phyloP scores from a whole-genome alignment of 2,888 invertebrate species.

The Dexiosoma caninum region DNA sequence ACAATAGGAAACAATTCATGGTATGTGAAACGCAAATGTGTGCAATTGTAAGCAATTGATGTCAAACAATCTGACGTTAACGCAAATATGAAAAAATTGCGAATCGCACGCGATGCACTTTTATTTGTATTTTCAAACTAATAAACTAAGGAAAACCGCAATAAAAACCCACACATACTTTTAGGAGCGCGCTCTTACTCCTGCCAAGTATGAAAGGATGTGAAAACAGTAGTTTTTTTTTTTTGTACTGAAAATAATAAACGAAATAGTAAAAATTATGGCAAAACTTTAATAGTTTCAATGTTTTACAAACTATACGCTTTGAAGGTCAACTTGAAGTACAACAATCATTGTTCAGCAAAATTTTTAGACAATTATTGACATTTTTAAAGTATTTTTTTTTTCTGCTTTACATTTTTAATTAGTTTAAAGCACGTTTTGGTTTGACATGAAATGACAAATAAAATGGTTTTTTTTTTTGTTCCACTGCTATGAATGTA shows the following conservation, averaged over 20 bases:
- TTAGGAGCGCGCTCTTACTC: constrained; percentile 11
- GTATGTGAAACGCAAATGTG: constrained; percentile 54
- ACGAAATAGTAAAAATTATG: constrained; percentile 35
- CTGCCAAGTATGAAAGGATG: background rate
- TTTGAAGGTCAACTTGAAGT: constrained; percentile 45
- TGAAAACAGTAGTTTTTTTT: background rate
- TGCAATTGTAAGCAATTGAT: constrained; percentile 62
- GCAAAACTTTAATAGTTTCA: constrained; percentile 29
- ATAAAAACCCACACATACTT: constrained; percentile 50
- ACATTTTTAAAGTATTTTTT: background rate
- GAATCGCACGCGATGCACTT: constrained; percentile 70
- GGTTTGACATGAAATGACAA: background rate
- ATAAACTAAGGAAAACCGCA: constrained; percentile 42
- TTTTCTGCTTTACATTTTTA: background rate
- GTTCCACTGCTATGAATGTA: background rate
- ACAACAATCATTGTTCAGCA: constrained; percentile 15
- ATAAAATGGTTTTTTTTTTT: background rate
- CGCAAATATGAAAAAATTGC: constrained; percentile 72
- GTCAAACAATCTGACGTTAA: constrained; percentile 69
- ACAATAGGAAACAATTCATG: constrained; percentile 32
- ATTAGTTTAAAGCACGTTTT: constrained; percentile 17
- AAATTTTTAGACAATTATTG: constrained; percentile 46
- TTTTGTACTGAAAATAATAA: background rate
- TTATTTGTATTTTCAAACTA: constrained; percentile 30
- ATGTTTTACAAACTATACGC: constrained; percentile 12